phyloP scores from a whole-genome alignment of 2,888 invertebrate genomes.

The Gymnocheta viridis region DNA sequence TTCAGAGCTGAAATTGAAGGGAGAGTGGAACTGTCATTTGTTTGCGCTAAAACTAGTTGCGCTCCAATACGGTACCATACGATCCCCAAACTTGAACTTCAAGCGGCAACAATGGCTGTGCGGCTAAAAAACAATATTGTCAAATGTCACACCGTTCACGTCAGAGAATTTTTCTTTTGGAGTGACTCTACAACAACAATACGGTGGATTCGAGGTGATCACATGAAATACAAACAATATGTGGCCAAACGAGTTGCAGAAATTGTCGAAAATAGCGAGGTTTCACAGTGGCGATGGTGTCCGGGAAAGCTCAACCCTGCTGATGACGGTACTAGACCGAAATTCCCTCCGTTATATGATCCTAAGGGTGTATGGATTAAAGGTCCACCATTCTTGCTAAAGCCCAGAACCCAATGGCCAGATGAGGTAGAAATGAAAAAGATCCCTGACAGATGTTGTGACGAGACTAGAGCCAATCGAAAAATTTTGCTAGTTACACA shows the following conservation, averaged over 20 bases:
- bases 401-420: constrained; percentile 26
- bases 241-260: constrained; percentile 46
- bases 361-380: constrained; percentile 30
- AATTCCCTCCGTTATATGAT: neutral
- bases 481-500: neutral
- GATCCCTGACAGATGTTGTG: neutral
- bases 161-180: too few relatives aligned
- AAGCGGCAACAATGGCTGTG: too few relatives aligned
- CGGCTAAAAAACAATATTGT: too few relatives aligned
- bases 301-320: constrained; percentile 25
- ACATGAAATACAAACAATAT: constrained; percentile 54
- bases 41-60: too few relatives aligned
- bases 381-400: constrained; percentile 39
- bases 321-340: constrained; percentile 34
- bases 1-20: too few relatives aligned
- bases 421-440: too few relatives aligned
- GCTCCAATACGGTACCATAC: too few relatives aligned
- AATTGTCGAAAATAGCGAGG: constrained; percentile 33
- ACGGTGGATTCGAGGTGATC: constrained; percentile 55
- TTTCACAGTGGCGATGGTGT: constrained; percentile 31
- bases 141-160: too few relatives aligned
- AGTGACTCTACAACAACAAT: constrained; percentile 49
- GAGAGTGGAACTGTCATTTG: too few relatives aligned
- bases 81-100: too few relatives aligned
- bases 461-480: neutral